Base-by-base conservation (phyloP, 2,888 invertebrate species). In the Tanytarsus gracilentus region DNA sequence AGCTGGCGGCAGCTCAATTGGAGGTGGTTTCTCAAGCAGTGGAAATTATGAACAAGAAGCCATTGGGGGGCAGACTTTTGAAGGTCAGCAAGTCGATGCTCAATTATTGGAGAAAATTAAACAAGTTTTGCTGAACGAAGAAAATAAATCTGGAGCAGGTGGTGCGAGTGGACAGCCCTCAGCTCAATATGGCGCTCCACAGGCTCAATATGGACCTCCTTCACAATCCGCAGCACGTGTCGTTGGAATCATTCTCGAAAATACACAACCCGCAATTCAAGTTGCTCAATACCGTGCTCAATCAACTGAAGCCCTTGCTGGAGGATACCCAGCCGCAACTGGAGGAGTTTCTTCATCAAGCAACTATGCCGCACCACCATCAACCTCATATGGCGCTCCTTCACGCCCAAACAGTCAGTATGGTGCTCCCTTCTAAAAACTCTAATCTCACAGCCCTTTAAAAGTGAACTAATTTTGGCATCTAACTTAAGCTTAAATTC, bases 261-360 rank as follows among this genome's bases (percentile, higher is more conserved):
- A 86, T 64, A 86, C 89, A 69, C 86, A 87, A 68, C 89, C 88
- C 68, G 89, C 88, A 66, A 86, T 90, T 75, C 89, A 90, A 72
- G 89, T 90, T 64, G 90, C 90, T 44, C 88, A 90, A 69, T 89
- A 84, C 79, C 80, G 85, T 66, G 88, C 88, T 76, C 73, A 78
- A 64, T 76, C 77, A 72, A 75, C 79, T 66, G 79, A 79, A 62
- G 67, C 76, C 65, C 73, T 75, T 44, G 74, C 75, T 44, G 71
- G 69, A 59, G 71, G 72, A 62, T 65, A 58, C 50, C 73, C 73
- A 61, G 70, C 69, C 44, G 66, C 68, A n/a, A 65, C 68, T 65
- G 69, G 72, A n/a, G 74, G 76, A 33, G 77, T 77, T 66, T 75
- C 76, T 55, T 75, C 76, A 9, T 74, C 74, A 64, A 65, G 68